Evolutionary conservation across 2,797 vertebrate genomes (phyloP).

Genomic region (Cryptoblepharus egeriae): DNA sequence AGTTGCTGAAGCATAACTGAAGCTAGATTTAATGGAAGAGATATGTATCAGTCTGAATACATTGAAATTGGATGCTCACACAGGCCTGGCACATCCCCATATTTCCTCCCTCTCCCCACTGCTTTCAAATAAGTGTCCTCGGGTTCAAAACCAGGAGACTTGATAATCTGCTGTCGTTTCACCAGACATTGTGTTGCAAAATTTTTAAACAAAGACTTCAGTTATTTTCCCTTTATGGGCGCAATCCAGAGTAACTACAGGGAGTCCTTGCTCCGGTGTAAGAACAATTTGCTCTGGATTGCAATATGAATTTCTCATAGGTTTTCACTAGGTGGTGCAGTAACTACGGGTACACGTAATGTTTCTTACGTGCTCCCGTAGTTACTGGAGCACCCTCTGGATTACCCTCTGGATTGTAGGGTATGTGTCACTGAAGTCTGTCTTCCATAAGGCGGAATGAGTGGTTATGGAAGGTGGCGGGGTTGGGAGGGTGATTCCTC

Average conservation of each 20-base stretch:
- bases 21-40: conserved; percentile 4
- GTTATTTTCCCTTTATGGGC: neutral
- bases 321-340: too few relatives aligned
- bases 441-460: neutral
- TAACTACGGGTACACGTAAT: too few relatives aligned
- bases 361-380: too few relatives aligned
- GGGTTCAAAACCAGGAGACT: neutral
- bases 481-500: too few relatives aligned
- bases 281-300: too few relatives aligned
- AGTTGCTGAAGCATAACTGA: neutral
- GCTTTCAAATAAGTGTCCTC: neutral
- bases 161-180: neutral
- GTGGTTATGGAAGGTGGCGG: neutral
- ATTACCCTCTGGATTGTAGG: too few relatives aligned
- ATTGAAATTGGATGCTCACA: neutral
- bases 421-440: neutral
- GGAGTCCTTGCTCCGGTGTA: too few relatives aligned
- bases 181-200: neutral
- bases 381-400: too few relatives aligned
- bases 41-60: neutral
- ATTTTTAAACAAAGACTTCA: neutral
- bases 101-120: neutral
- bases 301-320: too few relatives aligned
- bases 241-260: too few relatives aligned
- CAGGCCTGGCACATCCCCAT: neutral